Percentiles rank a stretch among this genome's conserved stretches.
These are phyloP conservation scores for Rhabdophis nuchalis DNA, from an alignment of 2,797 vertebrate genomes.

Conservation along the genomic window DNA sequence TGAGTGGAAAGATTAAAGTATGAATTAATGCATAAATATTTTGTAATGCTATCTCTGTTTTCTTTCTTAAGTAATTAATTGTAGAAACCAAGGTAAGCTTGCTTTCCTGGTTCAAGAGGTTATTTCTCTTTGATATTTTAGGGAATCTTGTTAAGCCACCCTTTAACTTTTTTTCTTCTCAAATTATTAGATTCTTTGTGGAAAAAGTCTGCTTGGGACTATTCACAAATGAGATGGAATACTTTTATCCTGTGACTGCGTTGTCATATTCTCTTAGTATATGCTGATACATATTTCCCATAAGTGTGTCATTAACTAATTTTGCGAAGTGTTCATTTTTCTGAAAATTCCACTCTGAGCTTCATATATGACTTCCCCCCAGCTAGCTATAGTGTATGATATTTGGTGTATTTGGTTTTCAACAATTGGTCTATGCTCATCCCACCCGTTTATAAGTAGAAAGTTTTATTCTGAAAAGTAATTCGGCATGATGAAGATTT, in stretches of 20 bases:
- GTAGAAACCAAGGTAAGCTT: neutral
- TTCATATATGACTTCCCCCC: neutral
- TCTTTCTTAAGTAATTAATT: neutral
- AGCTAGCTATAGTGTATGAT: neutral
- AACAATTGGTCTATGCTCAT: neutral
- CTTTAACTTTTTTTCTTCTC: neutral
- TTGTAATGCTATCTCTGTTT: neutral
- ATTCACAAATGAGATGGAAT: neutral
- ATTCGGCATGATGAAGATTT: neutral
- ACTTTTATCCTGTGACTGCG: neutral
- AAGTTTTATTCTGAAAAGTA: neutral
- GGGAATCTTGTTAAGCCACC: neutral
- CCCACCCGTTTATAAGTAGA: neutral
- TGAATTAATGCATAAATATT: neutral
- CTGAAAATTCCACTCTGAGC: neutral
- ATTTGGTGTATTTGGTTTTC: neutral
- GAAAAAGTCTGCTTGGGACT: neutral
- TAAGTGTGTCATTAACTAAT: slow-evolving; percentile 1
- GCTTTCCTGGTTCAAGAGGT: neutral
- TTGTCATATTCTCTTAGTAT: neutral
- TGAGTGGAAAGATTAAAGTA: neutral
- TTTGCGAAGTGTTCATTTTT: neutral
- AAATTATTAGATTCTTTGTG: neutral
- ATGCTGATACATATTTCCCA: neutral
- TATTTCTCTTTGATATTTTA: neutral